Percentiles rank a stretch among this genome's conserved stretches.
These are phyloP conservation scores for Julus scandinavius DNA, from an alignment of 2,888 invertebrate genomes.

Conservation along the genomic window DNA sequence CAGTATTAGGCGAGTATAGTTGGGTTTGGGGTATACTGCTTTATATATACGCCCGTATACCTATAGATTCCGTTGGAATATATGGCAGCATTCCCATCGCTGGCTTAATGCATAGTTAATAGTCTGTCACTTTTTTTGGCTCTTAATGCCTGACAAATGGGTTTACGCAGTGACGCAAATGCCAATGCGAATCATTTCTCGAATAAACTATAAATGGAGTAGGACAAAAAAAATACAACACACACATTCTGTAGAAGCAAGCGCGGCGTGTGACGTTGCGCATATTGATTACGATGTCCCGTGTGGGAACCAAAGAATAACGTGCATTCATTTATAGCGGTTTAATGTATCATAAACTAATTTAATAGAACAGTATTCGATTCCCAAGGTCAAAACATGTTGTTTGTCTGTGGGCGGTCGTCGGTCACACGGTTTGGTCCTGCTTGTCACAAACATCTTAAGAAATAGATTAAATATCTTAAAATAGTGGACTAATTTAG, in stretches of 20 bases:
- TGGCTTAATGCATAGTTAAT: background rate
- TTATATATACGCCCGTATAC: background rate
- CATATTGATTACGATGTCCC: background rate
- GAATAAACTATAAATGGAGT: background rate
- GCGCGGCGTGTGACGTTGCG: background rate
- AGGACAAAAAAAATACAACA: too few relatives aligned
- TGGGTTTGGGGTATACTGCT: background rate
- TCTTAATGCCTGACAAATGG: slow-evolving; percentile 11
- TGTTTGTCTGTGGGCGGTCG: too few relatives aligned
- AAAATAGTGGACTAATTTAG: too few relatives aligned
- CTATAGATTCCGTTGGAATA: background rate
- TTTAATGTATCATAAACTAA: too few relatives aligned
- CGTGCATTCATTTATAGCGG: too few relatives aligned
- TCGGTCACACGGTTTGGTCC: too few relatives aligned
- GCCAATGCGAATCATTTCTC: background rate
- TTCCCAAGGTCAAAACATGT: too few relatives aligned
- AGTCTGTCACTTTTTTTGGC: background rate
- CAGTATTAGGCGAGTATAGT: background rate
- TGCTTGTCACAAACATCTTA: too few relatives aligned
- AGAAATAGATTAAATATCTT: too few relatives aligned
- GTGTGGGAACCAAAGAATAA: too few relatives aligned
- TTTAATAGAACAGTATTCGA: too few relatives aligned
- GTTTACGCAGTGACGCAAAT: slow-evolving; percentile 14
- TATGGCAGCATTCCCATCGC: background rate
- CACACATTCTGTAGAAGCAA: too few relatives aligned